Base-by-base conservation (phyloP, 2,888 invertebrate genomes). In the Disparrhopalites patrizii region DNA sequence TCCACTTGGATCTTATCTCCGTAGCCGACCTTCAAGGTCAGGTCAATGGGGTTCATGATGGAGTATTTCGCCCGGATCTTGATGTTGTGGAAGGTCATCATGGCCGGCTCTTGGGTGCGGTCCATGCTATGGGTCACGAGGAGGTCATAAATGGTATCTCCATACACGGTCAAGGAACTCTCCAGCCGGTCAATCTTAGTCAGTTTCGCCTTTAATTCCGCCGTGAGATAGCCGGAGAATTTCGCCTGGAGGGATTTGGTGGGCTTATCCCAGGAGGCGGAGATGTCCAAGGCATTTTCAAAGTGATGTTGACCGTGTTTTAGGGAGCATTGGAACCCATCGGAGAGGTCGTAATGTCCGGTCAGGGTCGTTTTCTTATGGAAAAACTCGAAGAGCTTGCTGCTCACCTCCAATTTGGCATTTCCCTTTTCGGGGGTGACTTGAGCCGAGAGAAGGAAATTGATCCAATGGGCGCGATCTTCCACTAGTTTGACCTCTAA, bases 71-170 rank as follows among this genome's bases (percentile, higher is more conserved):
- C 63, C 18, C 50, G 10, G 15, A 73, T 61, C 13, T 62, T 56
- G 23, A 75, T 58, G 4, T 61, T 65, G 36, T 75, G 73, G 20
- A 69, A 70, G 31, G 72, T 72, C 15, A 65, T 62, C 0, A 66
- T 50, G 56, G 52, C 73, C 18, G 69, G 70, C 23, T 64, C 63
- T 8, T 54, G 62, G 3, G 20, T 47, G 8, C n/a, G 20, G 30
- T 72, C 67, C 1, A 62, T 54, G 18, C 62, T 43, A 56, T 74
- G 71, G 0, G 66, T 20, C 20, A 31, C 43, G 30, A 30, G 4
- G 3, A 47, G 4, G 30, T 50, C 18, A 43, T 61, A 68, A 23
- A 68, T 31, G 8, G 25, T n/a, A 7, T 57, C 57, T 15, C 61
- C 62, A 28, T 20, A 58, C 10, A 61, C 0, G 25, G 15, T 23